Evolutionary conservation across 2,888 invertebrate species (phyloP).

Genomic region (Crossocerus cetratus): DNA sequence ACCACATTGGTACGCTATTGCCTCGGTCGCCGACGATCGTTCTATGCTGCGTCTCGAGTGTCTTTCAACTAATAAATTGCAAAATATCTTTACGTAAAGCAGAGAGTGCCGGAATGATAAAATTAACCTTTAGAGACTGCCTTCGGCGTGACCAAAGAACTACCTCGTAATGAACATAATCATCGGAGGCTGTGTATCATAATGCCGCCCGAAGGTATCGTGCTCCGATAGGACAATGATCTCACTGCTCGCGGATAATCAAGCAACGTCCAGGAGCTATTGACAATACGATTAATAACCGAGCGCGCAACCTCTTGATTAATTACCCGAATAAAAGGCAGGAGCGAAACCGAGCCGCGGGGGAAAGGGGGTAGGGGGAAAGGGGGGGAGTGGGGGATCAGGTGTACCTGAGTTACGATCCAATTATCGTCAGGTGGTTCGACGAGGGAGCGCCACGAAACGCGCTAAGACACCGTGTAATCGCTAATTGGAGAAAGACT

Average conservation of each 20-base stretch:
- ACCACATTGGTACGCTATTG: too few relatives aligned
- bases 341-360: neutral
- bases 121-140: too few relatives aligned
- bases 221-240: slow-evolving; percentile 43
- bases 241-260: slow-evolving; percentile 41
- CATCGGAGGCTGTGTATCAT: slow-evolving; percentile 11
- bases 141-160: too few relatives aligned
- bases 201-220: too few relatives aligned
- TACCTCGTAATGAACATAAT: slow-evolving; percentile 17
- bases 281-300: slow-evolving; percentile 51
- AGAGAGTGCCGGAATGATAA: too few relatives aligned
- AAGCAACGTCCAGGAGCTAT: slow-evolving; percentile 34
- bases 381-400: slow-evolving; percentile 52
- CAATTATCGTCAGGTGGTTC: slow-evolving; percentile 50
- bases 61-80: too few relatives aligned
- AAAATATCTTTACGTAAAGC: too few relatives aligned
- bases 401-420: slow-evolving; percentile 55
- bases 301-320: slow-evolving; percentile 50
- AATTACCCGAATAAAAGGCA: slow-evolving; percentile 45
- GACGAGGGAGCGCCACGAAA: slow-evolving; percentile 30
- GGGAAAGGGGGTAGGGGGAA: too few relatives aligned
- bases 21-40: too few relatives aligned
- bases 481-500: slow-evolving; percentile 44
- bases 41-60: too few relatives aligned
- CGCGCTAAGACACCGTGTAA: slow-evolving; percentile 36